A percentile compares a stretch with the other conserved stretches of the same genome.
Evolutionary conservation across 2,797 vertebrate species (phyloP).

Genomic region (Serranus cabrilla): DNA sequence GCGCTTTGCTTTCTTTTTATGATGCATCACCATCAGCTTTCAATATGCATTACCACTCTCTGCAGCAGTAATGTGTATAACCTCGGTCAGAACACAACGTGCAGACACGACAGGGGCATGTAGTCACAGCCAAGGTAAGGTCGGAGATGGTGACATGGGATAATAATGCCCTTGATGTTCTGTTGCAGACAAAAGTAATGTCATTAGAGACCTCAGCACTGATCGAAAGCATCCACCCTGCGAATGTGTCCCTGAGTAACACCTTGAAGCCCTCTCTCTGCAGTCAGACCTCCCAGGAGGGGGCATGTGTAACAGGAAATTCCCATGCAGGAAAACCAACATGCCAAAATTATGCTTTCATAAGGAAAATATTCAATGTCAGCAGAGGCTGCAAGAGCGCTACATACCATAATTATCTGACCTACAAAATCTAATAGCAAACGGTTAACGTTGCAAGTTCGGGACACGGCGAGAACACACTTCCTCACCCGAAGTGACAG

Average conservation of each 20-base stretch:
- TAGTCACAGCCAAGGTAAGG: not conserved
- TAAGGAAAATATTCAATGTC: conserved; percentile 54
- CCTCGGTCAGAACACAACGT: conserved; percentile 2
- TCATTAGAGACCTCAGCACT: not conserved
- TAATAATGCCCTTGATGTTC: not conserved
- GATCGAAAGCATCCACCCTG: conserved; percentile 32
- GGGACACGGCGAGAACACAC: conserved; percentile 19
- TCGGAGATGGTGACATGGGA: conserved; percentile 10
- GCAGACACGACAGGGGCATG: not conserved
- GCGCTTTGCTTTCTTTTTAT: conserved; percentile 24
- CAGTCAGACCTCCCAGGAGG: conserved; percentile 44
- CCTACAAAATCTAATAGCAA: conserved; percentile 29
- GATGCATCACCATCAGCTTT: conserved; percentile 20
- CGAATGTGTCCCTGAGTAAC: conserved; percentile 45
- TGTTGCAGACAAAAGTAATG: not conserved
- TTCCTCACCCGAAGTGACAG: conserved; percentile 26
- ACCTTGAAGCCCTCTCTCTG: conserved; percentile 51
- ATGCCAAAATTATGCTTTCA: conserved; percentile 53
- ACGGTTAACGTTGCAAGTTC: conserved; percentile 23
- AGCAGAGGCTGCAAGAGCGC: conserved; percentile 46
- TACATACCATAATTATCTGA: conserved; percentile 46
- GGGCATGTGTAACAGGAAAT: conserved; percentile 51
- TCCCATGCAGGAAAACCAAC: conserved; percentile 37
- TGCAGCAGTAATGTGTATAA: conserved; percentile 11
- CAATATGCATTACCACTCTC: conserved; percentile 29